Percentiles rank a stretch among this genome's conserved stretches.
These are phyloP conservation scores for Cryptoleucopteryx plumbea DNA, from an alignment of 2,113 vertebrate genomes.

Conservation along the genomic window DNA sequence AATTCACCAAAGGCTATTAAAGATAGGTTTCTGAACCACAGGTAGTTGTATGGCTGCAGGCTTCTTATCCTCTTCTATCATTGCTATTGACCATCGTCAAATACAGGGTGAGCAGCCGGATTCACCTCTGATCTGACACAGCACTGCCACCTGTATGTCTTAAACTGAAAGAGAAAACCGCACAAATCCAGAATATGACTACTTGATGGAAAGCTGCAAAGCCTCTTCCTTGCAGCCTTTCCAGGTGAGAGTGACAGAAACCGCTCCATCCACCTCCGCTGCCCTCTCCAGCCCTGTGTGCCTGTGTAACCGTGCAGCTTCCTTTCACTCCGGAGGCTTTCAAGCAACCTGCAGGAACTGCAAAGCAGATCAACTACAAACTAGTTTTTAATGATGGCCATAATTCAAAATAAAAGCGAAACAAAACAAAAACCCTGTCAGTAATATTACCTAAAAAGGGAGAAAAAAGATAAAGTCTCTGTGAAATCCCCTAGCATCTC, in stretches of 20 bases:
- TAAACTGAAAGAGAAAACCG: background rate
- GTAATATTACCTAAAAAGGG: background rate
- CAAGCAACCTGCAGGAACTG: background rate
- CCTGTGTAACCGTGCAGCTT: background rate
- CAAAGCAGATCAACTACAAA: background rate
- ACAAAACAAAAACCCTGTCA: background rate
- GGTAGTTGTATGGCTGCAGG: background rate
- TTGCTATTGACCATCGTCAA: background rate
- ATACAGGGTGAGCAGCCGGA: background rate
- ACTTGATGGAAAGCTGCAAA: background rate
- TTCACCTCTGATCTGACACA: background rate
- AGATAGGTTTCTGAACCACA: background rate
- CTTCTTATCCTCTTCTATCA: background rate
- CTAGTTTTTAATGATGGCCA: background rate
- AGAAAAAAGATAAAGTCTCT: background rate
- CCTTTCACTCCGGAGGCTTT: background rate
- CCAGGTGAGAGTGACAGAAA: background rate
- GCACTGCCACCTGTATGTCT: background rate
- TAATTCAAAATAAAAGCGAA: background rate
- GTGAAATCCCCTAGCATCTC: background rate
- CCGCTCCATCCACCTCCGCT: background rate
- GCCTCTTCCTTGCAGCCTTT: background rate
- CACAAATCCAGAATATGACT: background rate
- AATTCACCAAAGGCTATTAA: background rate
- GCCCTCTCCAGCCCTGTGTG: background rate